phyloP scores from a whole-genome alignment of 1,140 invertebrate genomes.

The Limonius californicus region DNA sequence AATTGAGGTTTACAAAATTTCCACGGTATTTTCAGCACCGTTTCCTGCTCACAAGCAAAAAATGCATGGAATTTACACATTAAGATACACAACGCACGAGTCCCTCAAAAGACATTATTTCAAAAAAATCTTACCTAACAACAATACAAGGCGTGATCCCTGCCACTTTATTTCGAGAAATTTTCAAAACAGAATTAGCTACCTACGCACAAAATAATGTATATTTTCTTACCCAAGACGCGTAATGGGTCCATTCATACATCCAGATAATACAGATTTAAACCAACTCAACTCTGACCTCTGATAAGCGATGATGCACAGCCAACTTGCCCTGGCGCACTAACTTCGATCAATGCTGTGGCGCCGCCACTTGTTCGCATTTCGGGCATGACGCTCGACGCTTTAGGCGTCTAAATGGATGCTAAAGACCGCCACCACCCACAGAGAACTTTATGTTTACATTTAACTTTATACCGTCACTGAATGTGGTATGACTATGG shows the following conservation, averaged over 20 bases:
- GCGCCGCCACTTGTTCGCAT: constrained; percentile 9
- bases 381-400: constrained; percentile 12
- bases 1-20: no score
- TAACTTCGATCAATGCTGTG: constrained; percentile 13
- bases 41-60: no score
- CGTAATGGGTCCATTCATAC: neutral
- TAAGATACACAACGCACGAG: no score
- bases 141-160: no score
- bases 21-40: no score
- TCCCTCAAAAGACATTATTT: no score
- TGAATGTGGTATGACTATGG: no score
- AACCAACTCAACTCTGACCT: constrained; percentile 13
- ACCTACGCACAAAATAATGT: neutral
- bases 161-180: no score
- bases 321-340: constrained; percentile 9
- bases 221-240: neutral
- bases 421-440: constrained; percentile 8
- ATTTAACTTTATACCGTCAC: neutral
- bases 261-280: constrained; percentile 4
- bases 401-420: constrained; percentile 2
- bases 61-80: no score
- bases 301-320: constrained; percentile 11
- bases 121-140: no score
- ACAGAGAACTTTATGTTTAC: neutral
- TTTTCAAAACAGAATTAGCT: no score